Conservation (phyloP, 2,888 invertebrate genomes). For the Cantharis nigra region DNA sequence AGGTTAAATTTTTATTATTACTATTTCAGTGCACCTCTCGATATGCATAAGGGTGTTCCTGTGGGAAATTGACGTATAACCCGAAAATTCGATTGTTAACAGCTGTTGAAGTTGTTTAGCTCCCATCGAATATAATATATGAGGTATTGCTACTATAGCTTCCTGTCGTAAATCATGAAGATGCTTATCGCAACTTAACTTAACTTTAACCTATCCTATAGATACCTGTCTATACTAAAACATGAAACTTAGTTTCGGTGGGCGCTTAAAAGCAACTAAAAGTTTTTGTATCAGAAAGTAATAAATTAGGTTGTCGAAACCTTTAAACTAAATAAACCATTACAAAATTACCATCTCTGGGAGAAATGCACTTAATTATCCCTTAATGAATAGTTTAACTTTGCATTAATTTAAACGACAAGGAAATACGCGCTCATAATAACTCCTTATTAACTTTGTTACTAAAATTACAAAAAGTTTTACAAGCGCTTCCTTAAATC, state of each 20-base stretch:
- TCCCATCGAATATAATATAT: not conserved
- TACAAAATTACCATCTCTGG: not conserved
- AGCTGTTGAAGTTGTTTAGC: no score
- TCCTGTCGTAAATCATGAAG: not conserved
- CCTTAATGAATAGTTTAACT: not conserved
- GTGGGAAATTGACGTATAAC: no score
- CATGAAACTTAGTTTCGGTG: not conserved
- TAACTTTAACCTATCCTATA: not conserved
- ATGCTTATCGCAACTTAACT: not conserved
- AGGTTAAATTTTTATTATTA: no score
- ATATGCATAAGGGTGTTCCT: no score
- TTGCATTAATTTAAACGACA: not conserved
- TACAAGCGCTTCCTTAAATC: not conserved
- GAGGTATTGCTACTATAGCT: not conserved
- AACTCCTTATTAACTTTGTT: not conserved
- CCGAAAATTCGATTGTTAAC: no score
- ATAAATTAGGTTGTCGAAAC: not conserved
- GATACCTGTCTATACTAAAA: not conserved
- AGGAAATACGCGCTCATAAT: not conserved
- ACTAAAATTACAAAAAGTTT: not conserved
- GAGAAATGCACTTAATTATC: not conserved
- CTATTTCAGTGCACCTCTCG: no score
- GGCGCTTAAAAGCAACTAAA: not conserved
- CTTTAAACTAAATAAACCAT: not conserved
- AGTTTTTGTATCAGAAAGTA: not conserved